These are phyloP conservation scores for Drosophila engyochracea DNA, from an alignment of 2,888 invertebrate species.

Conservation along the genomic window DNA sequence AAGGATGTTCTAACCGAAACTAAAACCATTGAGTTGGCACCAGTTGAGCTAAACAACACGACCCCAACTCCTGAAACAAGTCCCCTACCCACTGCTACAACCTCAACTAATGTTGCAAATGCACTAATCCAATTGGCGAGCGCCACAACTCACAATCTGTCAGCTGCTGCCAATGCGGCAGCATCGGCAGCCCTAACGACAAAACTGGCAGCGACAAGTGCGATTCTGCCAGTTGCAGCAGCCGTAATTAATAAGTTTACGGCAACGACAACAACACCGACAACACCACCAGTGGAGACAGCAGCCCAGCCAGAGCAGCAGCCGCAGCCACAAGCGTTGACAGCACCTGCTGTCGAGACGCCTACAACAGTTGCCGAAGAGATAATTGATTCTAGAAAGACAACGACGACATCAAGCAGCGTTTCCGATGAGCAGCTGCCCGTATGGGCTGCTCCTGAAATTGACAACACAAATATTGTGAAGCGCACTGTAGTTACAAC, in stretches of 20 bases:
- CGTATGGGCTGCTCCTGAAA: slow-evolving; percentile 48
- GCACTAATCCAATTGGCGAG: slow-evolving; percentile 83
- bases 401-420: slow-evolving; percentile 48
- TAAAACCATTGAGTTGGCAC: slow-evolving; percentile 55
- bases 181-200: slow-evolving; percentile 67
- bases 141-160: slow-evolving; percentile 80
- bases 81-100: slow-evolving; percentile 47
- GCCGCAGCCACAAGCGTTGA: slow-evolving; percentile 22
- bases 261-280: slow-evolving; percentile 34
- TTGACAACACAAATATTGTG: slow-evolving; percentile 50
- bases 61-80: slow-evolving; percentile 50
- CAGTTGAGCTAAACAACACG: slow-evolving; percentile 29
- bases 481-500: slow-evolving; percentile 81
- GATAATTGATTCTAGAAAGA: slow-evolving; percentile 20
- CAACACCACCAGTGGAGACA: slow-evolving; percentile 36
- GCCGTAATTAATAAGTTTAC: slow-evolving; percentile 67
- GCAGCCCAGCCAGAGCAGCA: slow-evolving; percentile 21
- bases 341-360: slow-evolving; percentile 31
- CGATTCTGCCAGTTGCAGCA: slow-evolving; percentile 71
- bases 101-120: slow-evolving; percentile 74
- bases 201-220: slow-evolving; percentile 69
- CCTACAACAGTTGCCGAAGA: slow-evolving; percentile 41
- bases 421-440: slow-evolving; percentile 64
- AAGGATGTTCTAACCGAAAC: slow-evolving; percentile 64
- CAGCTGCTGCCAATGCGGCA: slow-evolving; percentile 74